Percentiles rank a stretch among this genome's conserved stretches.
phyloP scores from a whole-genome alignment of 2,113 vertebrate species.

The Pteruthius melanotis region DNA sequence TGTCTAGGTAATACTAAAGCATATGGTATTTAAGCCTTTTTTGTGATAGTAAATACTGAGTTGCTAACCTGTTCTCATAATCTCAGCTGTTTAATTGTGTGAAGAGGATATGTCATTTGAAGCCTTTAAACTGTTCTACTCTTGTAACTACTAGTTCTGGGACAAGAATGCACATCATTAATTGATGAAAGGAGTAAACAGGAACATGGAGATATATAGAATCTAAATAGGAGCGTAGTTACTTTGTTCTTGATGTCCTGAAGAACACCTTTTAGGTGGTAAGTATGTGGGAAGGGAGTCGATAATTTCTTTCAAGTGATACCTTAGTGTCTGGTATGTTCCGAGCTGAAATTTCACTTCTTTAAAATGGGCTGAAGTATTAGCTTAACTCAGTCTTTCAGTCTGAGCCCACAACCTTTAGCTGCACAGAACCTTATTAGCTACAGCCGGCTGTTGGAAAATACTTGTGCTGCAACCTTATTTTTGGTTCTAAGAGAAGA shows the following conservation, averaged over 20 bases:
- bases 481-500: neutral
- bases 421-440: neutral
- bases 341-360: neutral
- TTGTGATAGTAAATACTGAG: neutral
- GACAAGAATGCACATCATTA: neutral
- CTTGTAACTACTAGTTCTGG: neutral
- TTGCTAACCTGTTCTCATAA: neutral
- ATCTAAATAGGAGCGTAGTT: neutral
- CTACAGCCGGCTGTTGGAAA: neutral
- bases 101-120: neutral
- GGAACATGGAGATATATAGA: neutral
- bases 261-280: neutral
- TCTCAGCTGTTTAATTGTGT: neutral
- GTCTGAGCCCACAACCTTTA: neutral
- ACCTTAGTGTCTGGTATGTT: neutral
- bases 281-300: neutral
- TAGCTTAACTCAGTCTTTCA: neutral
- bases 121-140: neutral
- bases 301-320: neutral
- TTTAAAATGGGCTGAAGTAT: neutral
- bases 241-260: neutral
- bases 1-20: neutral
- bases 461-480: neutral
- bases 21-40: neutral
- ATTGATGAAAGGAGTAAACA: neutral